Percentiles rank a stretch among this genome's conserved stretches.
These are phyloP conservation scores for Battus philenor DNA, from an alignment of 1,140 invertebrate species.

Conservation along the genomic window DNA sequence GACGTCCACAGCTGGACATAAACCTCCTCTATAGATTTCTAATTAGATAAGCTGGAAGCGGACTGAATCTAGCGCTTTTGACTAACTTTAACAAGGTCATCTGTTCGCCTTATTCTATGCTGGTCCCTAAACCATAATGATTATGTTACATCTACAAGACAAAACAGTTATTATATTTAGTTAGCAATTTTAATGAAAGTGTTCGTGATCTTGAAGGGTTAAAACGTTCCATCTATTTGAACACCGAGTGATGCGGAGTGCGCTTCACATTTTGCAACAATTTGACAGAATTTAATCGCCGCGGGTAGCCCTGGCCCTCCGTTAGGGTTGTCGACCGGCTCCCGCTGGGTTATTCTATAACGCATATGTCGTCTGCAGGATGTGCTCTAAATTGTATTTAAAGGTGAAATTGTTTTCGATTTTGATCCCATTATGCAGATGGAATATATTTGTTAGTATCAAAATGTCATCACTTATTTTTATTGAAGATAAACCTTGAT, in stretches of 20 bases:
- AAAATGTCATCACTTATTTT: no score
- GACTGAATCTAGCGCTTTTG: no score
- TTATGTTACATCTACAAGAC: background rate
- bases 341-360: slow-evolving; percentile 13
- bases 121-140: background rate
- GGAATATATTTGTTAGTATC: no score
- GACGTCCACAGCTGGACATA: no score
- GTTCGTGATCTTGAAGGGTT: no score
- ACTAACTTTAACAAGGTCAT: no score
- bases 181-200: no score
- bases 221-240: slow-evolving; percentile 6
- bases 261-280: slow-evolving; percentile 10
- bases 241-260: background rate
- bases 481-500: no score
- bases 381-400: background rate
- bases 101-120: background rate
- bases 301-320: slow-evolving; percentile 7
- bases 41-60: no score
- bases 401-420: slow-evolving; percentile 7
- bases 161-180: no score
- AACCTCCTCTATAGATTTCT: no score
- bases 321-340: background rate
- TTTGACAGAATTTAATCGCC: slow-evolving; percentile 5
- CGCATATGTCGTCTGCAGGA: slow-evolving; percentile 9
- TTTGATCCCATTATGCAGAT: no score